Base-by-base conservation (phyloP, 2,113 vertebrate genomes). In the Labeo catla region DNA sequence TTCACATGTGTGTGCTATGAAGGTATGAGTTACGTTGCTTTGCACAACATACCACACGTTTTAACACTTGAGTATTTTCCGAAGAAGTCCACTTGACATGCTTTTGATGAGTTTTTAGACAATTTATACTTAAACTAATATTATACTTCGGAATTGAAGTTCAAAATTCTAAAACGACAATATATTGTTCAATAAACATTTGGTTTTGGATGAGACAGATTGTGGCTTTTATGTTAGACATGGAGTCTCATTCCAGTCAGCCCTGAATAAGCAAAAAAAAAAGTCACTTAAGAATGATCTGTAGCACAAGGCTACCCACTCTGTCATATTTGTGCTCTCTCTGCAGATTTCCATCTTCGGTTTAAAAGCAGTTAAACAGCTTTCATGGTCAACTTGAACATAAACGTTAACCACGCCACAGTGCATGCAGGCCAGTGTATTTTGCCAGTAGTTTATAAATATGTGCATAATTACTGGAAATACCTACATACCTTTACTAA, bases 391-490 rank as follows among this genome's bases (percentile, higher is more conserved):
- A n/a, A 52, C 45, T 68, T 47, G 28, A 82, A 81, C 79, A 49
- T 65, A 66, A 65, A 49, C n/a, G 3, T 66, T 34, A 81, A 65
- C 80, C 70, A 45, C 47, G 15, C 39, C 34, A 86, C 66, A 57
- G 80, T 88, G 74, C 76, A 86, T 65, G 74, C 52, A 80, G 21
- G 78, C 45, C 82, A 57, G 76, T 86, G 68, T 49, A 23, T 84
- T 66, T 76, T 52, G 12, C 76, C 36, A 59, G 77, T 76, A 80
- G 63, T 54, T 84, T 76, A 79, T 19, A 84, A 80, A 88, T 84
- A 84, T 84, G 68, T 59, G 68, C 77, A 81, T 28, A 45, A 59
- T 84, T 28, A 34, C 76, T 84, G 54, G 61, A 68, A 76, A 79
- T 47, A 80, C 54, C 74, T 34, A 39, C 47, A 61, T 73, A 70